These are phyloP conservation scores for Bos indicus DNA, from an alignment of 2,113 vertebrate species.

Conservation along the genomic window DNA sequence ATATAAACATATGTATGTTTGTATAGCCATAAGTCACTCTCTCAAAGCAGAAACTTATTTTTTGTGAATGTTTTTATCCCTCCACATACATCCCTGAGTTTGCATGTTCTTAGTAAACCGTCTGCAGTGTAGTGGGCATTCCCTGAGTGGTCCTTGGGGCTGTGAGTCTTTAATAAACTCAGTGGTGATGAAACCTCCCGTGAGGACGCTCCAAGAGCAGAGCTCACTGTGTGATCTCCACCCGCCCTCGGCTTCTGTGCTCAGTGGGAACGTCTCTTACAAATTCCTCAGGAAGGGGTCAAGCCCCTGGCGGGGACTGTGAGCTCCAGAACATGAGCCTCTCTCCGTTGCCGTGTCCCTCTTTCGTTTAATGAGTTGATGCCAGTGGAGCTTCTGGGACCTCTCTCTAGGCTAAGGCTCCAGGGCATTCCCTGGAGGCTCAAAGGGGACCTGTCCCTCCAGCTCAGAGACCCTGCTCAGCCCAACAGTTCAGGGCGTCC, in stretches of 20 bases:
- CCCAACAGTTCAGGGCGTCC: accelerated
- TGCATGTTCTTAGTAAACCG: accelerated
- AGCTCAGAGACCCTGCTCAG: not conserved
- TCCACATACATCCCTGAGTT: not conserved
- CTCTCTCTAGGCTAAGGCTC: not conserved
- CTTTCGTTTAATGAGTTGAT: too few species aligned
- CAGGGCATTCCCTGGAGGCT: not conserved
- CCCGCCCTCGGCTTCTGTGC: not conserved
- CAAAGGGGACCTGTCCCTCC: not conserved
- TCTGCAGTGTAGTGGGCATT: not conserved
- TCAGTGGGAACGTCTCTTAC: not conserved
- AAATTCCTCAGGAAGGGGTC: accelerated
- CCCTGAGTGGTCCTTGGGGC: not conserved
- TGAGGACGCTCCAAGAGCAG: accelerated
- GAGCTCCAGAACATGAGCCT: not conserved
- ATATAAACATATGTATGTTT: too few species aligned
- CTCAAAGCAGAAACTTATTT: too few species aligned
- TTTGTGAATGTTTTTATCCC: not conserved
- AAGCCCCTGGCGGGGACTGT: not conserved
- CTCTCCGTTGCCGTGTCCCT: accelerated
- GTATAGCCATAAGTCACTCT: too few species aligned
- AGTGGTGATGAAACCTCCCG: not conserved
- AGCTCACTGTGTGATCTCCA: not conserved
- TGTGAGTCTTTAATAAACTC: accelerated
- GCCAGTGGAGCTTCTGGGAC: not conserved